phyloP scores from a whole-genome alignment of 2,113 vertebrate species.

The Cyanistes caeruleus region DNA sequence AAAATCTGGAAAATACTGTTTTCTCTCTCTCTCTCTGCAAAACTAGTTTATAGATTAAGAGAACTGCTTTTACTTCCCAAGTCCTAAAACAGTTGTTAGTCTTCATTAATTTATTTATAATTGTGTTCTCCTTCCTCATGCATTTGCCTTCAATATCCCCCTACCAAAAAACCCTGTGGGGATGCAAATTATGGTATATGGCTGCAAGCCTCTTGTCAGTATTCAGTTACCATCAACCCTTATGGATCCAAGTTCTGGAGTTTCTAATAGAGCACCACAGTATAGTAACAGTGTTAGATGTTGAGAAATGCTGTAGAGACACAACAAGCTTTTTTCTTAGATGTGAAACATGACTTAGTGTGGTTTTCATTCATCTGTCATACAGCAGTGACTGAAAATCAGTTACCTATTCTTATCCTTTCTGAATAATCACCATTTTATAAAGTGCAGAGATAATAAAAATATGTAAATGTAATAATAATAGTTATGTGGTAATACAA shows the following conservation, averaged over 20 bases:
- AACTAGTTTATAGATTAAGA: neutral
- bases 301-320: neutral
- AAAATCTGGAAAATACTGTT: neutral
- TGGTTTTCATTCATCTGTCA: neutral
- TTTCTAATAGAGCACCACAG: neutral
- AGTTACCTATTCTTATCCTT: neutral
- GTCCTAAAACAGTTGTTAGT: neutral
- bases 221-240: neutral
- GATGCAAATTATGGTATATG: neutral
- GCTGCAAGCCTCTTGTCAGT: neutral
- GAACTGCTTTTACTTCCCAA: neutral
- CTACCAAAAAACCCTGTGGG: accelerated
- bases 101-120: neutral
- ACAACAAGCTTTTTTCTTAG: neutral
- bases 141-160: neutral
- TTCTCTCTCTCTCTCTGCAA: neutral
- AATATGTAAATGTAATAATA: neutral
- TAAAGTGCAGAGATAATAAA: neutral
- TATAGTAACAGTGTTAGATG: neutral
- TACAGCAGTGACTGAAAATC: neutral
- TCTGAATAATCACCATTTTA: neutral
- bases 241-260: neutral
- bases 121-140: neutral
- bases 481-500: neutral
- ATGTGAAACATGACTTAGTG: neutral